Evolutionary conservation across 2,113 vertebrate genomes (phyloP).

Genomic region (Trachemys scripta): DNA sequence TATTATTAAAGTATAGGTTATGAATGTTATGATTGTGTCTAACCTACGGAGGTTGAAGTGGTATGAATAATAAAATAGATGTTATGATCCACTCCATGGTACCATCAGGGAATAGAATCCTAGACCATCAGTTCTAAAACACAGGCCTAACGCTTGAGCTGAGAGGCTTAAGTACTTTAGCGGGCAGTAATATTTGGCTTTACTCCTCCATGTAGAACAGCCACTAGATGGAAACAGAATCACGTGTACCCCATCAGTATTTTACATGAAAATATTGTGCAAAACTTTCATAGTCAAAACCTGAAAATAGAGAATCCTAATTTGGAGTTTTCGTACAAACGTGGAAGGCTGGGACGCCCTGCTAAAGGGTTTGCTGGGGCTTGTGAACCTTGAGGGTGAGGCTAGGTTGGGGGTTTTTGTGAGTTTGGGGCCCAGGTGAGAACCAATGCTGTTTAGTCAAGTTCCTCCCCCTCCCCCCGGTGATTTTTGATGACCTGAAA

Average conservation of each 20-base stretch:
- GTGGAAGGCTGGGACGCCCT: neutral
- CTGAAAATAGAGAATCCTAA: neutral
- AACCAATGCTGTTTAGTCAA: neutral
- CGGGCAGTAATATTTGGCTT: neutral
- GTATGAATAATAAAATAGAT: neutral
- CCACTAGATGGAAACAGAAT: neutral
- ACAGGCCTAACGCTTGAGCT: neutral
- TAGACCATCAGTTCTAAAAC: neutral
- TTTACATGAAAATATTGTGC: neutral
- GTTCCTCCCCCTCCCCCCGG: neutral
- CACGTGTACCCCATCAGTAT: neutral
- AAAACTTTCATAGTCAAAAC: neutral
- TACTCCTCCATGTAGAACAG: neutral
- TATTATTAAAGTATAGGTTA: constrained; percentile 25
- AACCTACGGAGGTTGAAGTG: neutral
- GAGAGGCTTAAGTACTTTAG: neutral
- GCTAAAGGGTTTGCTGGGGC: neutral
- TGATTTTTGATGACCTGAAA: neutral
- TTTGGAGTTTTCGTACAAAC: neutral
- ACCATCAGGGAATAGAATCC: neutral
- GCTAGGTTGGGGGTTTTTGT: neutral
- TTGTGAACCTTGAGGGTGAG: neutral
- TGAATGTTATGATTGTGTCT: constrained; percentile 9
- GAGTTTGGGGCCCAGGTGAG: neutral
- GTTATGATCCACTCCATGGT: neutral